Percentiles rank a stretch among this genome's conserved stretches.
Evolutionary conservation across 2,113 vertebrate genomes (phyloP).

Genomic region (Otus sunia): DNA sequence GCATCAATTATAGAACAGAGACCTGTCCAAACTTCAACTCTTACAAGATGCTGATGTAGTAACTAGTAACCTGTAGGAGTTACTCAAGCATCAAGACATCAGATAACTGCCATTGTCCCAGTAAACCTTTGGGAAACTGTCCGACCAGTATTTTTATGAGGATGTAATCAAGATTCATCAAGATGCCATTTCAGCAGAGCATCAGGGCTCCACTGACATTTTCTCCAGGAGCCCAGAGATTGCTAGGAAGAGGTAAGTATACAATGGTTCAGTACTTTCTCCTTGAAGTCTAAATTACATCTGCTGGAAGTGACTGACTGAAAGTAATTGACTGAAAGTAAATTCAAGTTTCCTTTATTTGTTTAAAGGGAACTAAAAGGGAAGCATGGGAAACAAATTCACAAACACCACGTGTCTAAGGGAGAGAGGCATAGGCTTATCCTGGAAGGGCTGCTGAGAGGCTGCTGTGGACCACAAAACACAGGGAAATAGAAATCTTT

Average conservation of each 20-base stretch:
- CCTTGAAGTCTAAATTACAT: background rate
- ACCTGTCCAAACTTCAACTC: background rate
- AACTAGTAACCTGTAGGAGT: background rate
- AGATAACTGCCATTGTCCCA: background rate
- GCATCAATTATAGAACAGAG: background rate
- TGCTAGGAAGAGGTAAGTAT: background rate
- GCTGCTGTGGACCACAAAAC: background rate
- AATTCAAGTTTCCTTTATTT: background rate
- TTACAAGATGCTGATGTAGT: background rate
- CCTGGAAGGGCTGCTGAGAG: background rate
- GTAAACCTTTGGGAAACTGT: background rate
- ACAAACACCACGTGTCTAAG: background rate
- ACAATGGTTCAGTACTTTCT: background rate
- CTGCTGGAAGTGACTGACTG: background rate
- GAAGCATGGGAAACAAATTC: background rate
- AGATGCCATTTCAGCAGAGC: background rate
- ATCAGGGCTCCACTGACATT: background rate
- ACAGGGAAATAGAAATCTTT: background rate
- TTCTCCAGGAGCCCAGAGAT: background rate
- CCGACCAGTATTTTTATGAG: background rate
- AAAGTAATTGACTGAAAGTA: background rate
- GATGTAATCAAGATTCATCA: background rate
- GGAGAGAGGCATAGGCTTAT: background rate
- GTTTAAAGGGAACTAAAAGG: background rate
- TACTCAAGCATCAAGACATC: background rate